Conservation (phyloP, 2,888 invertebrate species). For the Lithophane leautieri region DNA sequence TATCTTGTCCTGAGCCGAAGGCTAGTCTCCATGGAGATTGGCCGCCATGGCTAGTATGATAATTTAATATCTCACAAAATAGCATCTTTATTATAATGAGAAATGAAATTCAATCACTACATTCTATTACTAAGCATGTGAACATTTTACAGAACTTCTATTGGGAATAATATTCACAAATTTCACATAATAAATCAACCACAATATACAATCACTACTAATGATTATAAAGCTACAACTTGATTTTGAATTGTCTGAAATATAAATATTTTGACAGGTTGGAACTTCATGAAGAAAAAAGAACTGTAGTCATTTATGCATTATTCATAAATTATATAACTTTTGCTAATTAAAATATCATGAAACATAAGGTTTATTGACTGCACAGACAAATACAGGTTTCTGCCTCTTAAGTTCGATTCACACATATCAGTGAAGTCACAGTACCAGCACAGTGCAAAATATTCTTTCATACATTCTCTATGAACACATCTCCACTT, state of each 20-base stretch:
- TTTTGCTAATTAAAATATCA: neutral
- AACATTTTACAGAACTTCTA: constrained; percentile 1
- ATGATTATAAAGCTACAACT: neutral
- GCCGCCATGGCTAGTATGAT: neutral
- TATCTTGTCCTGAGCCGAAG: neutral
- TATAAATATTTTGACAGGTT: constrained; percentile 8
- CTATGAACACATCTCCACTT: no score
- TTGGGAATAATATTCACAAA: neutral
- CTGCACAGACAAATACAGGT: constrained; percentile 25
- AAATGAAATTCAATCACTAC: neutral
- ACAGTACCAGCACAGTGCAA: no score
- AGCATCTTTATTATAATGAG: neutral
- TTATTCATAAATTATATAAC: constrained; percentile 24
- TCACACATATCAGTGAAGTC: no score
- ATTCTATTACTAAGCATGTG: neutral
- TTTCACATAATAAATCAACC: neutral
- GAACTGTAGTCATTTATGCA: neutral
- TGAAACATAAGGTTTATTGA: constrained; percentile 14
- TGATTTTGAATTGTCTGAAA: constrained; percentile 1
- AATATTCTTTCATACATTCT: no score
- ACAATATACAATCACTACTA: constrained; percentile 4
- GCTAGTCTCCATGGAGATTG: neutral
- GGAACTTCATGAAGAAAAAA: constrained; percentile 3
- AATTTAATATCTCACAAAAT: neutral
- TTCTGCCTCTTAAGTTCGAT: no score